Base-by-base conservation (phyloP, 2,797 vertebrate genomes). In the Sebastes cheni region DNA sequence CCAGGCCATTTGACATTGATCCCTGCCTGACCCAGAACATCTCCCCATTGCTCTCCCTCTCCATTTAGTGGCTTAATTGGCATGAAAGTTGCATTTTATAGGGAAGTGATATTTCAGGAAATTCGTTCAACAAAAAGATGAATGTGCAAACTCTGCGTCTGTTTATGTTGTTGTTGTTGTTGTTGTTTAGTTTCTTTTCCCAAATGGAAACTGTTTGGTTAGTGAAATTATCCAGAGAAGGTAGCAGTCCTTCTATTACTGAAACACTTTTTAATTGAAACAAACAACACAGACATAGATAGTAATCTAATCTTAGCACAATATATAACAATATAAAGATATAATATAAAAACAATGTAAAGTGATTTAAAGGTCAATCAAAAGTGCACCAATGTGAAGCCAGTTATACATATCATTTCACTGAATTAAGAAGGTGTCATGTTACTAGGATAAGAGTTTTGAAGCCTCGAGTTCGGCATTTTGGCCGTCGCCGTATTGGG, bases 1-100 rank as follows among this genome's bases (percentile, higher is more conserved):
- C 93, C 94, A 95, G 94, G 92, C 93, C 92, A 88, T 91, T 93
- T 93, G 93, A 92, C 93, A 95, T 95, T 90, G 94, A 95, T 95
- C 92, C 80, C 86, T 84, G 81, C 70, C 79, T 92, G 90, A 92
- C 88, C 90, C 91, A 90, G 89, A 87, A 90, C 84, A 84, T 84
- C 83, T 61, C 74, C 77, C 82, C 71, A 39, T 85, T 62, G 25
- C 64, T 72, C 84, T 27, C 77, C 22, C 64, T 20, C 46, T 29
- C 22, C 60, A 11, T 46, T 27, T 11, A 13, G 14, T 70, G 59
- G 52, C 56, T 56, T 72, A 46, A 71, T 62, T 79, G 23, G 3
- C 27, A 71, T 58, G 56, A 8, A 69, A 65, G 56, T 25, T 75
- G 23, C 23, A 54, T 59, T 23, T 67, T 27, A 42, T 42, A 39